A percentile compares a stretch with the other conserved stretches of the same genome.
These are phyloP conservation scores for Hyles vespertilio DNA, from an alignment of 1,140 invertebrate species.

Conservation along the genomic window DNA sequence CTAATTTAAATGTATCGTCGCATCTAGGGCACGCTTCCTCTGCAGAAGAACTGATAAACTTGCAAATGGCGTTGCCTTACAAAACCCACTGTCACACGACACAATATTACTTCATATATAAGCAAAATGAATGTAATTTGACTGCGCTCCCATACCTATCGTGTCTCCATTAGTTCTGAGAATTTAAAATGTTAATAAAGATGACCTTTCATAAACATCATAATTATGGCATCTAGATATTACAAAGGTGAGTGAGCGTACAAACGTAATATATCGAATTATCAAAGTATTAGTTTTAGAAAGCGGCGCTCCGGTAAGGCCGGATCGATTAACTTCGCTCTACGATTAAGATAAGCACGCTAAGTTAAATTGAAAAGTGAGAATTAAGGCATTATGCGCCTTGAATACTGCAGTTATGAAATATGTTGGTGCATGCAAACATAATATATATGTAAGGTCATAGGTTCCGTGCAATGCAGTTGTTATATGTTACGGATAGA, in stretches of 20 bases:
- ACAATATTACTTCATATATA: not conserved
- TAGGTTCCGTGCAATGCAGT: slow-evolving; percentile 26
- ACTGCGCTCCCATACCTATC: no score
- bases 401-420: slow-evolving; percentile 31
- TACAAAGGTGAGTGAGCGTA: no score
- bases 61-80: slow-evolving; percentile 34
- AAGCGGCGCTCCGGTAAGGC: slow-evolving; percentile 29
- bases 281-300: slow-evolving; percentile 24
- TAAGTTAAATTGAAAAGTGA: slow-evolving; percentile 34
- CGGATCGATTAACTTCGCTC: slow-evolving; percentile 26
- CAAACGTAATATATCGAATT: no score
- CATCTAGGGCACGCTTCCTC: slow-evolving; percentile 54
- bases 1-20: slow-evolving; percentile 32
- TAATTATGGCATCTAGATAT: no score
- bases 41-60: slow-evolving; percentile 49
- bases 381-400: slow-evolving; percentile 15
- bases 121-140: not conserved
- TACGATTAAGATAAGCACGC: slow-evolving; percentile 30
- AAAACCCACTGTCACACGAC: slow-evolving; percentile 10
- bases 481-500: slow-evolving; percentile 6
- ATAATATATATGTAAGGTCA: slow-evolving; percentile 32
- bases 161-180: no score
- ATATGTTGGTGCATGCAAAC: slow-evolving; percentile 36
- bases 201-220: no score
- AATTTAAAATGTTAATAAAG: no score